phyloP scores from a whole-genome alignment of 2,888 invertebrate species.

The Drosophila kuntzei region DNA sequence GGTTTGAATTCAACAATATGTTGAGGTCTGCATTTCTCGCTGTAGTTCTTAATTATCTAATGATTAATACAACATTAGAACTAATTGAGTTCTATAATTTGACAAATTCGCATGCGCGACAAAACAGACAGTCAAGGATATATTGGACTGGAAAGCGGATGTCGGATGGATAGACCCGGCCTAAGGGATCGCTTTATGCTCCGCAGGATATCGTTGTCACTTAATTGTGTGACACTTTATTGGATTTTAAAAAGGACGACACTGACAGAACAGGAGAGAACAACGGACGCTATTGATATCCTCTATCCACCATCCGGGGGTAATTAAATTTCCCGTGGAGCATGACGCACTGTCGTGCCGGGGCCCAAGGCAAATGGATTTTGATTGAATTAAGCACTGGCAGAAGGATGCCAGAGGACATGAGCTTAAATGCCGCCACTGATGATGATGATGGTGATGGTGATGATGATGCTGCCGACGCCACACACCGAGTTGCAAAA shows the following conservation, averaged over 20 bases:
- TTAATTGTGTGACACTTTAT: slow-evolving; percentile 82
- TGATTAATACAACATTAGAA: slow-evolving; percentile 57
- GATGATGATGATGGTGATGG: no score
- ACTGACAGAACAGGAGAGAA: slow-evolving; percentile 31
- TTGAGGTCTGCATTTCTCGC: not conserved
- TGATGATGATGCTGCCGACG: slow-evolving; percentile 54
- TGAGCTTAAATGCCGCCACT: slow-evolving; percentile 65
- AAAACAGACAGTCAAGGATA: slow-evolving; percentile 36
- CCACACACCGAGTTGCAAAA: slow-evolving; percentile 26
- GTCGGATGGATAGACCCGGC: not conserved
- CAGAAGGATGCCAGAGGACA: slow-evolving; percentile 41
- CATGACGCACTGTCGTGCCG: slow-evolving; percentile 62
- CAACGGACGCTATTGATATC: slow-evolving; percentile 30
- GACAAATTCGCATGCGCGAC: slow-evolving; percentile 37
- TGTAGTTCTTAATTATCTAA: slow-evolving; percentile 46
- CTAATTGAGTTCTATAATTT: slow-evolving; percentile 66
- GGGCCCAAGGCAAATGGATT: slow-evolving; percentile 51
- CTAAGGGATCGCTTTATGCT: slow-evolving; percentile 31
- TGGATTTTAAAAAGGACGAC: slow-evolving; percentile 79
- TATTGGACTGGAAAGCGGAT: slow-evolving; percentile 2
- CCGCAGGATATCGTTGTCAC: slow-evolving; percentile 77
- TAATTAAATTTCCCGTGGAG: slow-evolving; percentile 81
- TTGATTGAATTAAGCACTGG: slow-evolving; percentile 78
- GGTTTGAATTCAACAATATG: not conserved
- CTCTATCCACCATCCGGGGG: slow-evolving; percentile 34